Conservation (phyloP, 2,113 vertebrate species). For the Zingel zingel region DNA sequence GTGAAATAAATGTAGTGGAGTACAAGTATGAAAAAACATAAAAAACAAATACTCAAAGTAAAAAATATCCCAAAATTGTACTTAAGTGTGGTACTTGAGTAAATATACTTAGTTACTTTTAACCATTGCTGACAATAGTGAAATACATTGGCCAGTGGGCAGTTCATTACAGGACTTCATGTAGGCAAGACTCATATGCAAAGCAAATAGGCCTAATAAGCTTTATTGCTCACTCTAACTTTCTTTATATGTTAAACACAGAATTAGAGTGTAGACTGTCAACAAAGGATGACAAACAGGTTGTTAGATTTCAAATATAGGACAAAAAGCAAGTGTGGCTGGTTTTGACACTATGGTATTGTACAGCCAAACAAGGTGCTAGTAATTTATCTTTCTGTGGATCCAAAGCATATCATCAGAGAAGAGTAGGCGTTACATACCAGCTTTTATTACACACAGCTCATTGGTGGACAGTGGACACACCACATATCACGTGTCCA, state of each 20-base stretch:
- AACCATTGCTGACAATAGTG: background rate
- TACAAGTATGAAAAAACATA: background rate
- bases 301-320: background rate
- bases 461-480: constrained; percentile 33
- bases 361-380: constrained; percentile 32
- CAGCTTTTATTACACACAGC: constrained; percentile 24
- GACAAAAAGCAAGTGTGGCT: background rate
- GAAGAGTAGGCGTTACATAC: constrained; percentile 2
- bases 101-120: background rate
- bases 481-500: constrained; percentile 12
- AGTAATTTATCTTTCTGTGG: constrained; percentile 17
- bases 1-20: background rate
- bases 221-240: background rate
- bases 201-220: background rate
- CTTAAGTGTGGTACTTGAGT: background rate
- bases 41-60: background rate
- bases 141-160: background rate
- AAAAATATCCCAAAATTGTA: background rate
- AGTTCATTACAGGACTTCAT: background rate
- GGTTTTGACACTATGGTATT: constrained; percentile 24
- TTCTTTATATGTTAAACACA: background rate
- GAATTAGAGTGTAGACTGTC: background rate
- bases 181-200: background rate
- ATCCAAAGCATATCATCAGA: background rate
- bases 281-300: background rate